phyloP scores from a whole-genome alignment of 2,113 vertebrate species.

The Pygoscelis adeliae region DNA sequence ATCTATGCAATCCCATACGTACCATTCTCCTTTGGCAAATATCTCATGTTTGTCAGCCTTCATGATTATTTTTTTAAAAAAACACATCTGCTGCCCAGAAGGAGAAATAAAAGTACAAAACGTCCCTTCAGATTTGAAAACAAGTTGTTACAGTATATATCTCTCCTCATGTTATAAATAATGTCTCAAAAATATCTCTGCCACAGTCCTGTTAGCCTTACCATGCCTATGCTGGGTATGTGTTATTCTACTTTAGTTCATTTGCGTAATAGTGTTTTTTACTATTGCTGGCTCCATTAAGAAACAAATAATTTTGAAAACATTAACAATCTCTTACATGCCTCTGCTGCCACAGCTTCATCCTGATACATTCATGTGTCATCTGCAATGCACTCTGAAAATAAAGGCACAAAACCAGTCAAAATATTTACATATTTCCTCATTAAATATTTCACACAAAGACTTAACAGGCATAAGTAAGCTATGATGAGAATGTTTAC shows the following conservation, averaged over 20 bases:
- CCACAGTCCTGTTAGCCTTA: background rate
- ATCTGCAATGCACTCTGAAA: slow-evolving; percentile 60
- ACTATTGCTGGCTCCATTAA: slow-evolving; percentile 48
- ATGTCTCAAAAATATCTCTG: background rate
- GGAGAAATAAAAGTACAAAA: background rate
- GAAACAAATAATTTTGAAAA: slow-evolving; percentile 44
- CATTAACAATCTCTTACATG: slow-evolving; percentile 55
- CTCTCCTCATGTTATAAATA: background rate
- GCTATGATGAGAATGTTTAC: slow-evolving; percentile 65
- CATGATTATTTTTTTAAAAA: background rate
- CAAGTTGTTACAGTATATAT: background rate
- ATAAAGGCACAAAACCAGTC: slow-evolving; percentile 75
- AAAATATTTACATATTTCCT: slow-evolving; percentile 90
- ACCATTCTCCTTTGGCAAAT: background rate
- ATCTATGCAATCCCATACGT: fast-evolving
- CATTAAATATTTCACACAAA: slow-evolving; percentile 77
- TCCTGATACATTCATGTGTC: slow-evolving; percentile 57
- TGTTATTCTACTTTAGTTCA: background rate
- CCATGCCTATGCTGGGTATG: background rate
- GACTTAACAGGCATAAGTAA: slow-evolving; percentile 76
- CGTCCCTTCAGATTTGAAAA: background rate
- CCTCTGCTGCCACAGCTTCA: slow-evolving; percentile 57
- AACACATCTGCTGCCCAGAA: background rate
- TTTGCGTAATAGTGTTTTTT: slow-evolving; percentile 54
- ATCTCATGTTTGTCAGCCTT: background rate